Percentiles rank a stretch among this genome's conserved stretches.
Conservation (phyloP, 2,797 vertebrate species). For the Sebastes nivosus region DNA sequence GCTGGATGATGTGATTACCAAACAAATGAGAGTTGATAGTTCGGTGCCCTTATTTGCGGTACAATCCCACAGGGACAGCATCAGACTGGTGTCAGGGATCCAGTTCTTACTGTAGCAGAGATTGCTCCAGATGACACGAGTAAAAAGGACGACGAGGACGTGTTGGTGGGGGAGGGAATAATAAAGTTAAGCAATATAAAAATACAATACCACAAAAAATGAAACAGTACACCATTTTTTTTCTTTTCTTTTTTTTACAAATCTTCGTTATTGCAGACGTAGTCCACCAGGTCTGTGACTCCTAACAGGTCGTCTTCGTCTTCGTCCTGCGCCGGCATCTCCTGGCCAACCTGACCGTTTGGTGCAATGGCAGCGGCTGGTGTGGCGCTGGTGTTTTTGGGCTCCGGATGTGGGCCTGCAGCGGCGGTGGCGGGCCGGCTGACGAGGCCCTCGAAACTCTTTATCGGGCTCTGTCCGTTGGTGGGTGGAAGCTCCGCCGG, state of each 20-base stretch:
- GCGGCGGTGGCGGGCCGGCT: slow-evolving; percentile 68
- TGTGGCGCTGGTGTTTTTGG: slow-evolving; percentile 83
- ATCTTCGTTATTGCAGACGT: slow-evolving; percentile 99
- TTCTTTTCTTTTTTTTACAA: slow-evolving; percentile 81
- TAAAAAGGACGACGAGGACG: slow-evolving; percentile 24
- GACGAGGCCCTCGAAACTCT: slow-evolving; percentile 88
- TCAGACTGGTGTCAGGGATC: slow-evolving; percentile 21
- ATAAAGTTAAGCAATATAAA: slow-evolving; percentile 77
- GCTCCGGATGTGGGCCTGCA: slow-evolving; percentile 46
- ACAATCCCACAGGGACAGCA: slow-evolving; percentile 47
- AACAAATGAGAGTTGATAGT: background rate
- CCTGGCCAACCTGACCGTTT: slow-evolving; percentile 87
- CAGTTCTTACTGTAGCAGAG: slow-evolving; percentile 29
- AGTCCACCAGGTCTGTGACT: slow-evolving; percentile 99
- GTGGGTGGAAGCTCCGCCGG: slow-evolving; percentile 87
- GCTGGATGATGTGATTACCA: slow-evolving; percentile 24
- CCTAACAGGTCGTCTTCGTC: slow-evolving; percentile 98
- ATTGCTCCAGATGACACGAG: slow-evolving; percentile 24
- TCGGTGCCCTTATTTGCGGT: slow-evolving; percentile 31
- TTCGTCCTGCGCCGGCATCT: slow-evolving; percentile 88
- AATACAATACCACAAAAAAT: slow-evolving; percentile 73
- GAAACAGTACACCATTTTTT: slow-evolving; percentile 59
- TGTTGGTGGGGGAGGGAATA: slow-evolving; percentile 54
- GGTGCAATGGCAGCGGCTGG: slow-evolving; percentile 80
- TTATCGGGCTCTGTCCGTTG: slow-evolving; percentile 91